Base-by-base conservation (phyloP, 1,140 invertebrate genomes). In the Campoletis sonorensis region DNA sequence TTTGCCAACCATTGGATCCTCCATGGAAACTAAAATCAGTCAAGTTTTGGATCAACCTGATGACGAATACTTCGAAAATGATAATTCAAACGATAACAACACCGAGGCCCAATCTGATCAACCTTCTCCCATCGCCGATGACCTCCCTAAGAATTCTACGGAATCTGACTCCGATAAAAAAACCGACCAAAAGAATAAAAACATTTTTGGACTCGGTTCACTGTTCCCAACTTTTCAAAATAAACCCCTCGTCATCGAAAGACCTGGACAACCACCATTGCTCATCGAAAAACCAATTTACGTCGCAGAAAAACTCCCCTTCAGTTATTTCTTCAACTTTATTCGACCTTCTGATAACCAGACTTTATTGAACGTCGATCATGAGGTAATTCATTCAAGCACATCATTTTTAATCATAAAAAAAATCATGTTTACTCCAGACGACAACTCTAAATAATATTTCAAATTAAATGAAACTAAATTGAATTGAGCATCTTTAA, bases 221-320 rank as follows among this genome's bases (percentile, higher is more conserved):
- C 7, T 33, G 3, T 23, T 58, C 4, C 30, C 16, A 23, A 30
- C 30, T 4, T 72, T 37, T 7, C 16, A 40, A 27, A 82, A 71
- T 33, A 79, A 61, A 16, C 76, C 81, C 15, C 68, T 79, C 11
- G 26, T 79, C 15, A 72, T 71, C 26, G 75, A 79, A 7, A 73
- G 68, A 79, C 76, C 75, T 23, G 81, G 58, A 54, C 23, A n/a
- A 1, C 61, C 37, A 23, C 76, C 76, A 2, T 30, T 82, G 10
- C 45, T 82, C 21, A 37, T 82, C 11, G 67, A 79, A 61, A 82
- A 79, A 61, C 76, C 76, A 40, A 72, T 82, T 26, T 82, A 79
- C 27, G 67, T 82, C 13, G 40, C 70, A 8, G 75, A 82, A 30
- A 77, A 82, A 26, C 81, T 76, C 0, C 3, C 64, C 5, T 4